These are phyloP conservation scores for Microctonus aethiopoides DNA, from an alignment of 2,888 invertebrate genomes.

Conservation along the genomic window DNA sequence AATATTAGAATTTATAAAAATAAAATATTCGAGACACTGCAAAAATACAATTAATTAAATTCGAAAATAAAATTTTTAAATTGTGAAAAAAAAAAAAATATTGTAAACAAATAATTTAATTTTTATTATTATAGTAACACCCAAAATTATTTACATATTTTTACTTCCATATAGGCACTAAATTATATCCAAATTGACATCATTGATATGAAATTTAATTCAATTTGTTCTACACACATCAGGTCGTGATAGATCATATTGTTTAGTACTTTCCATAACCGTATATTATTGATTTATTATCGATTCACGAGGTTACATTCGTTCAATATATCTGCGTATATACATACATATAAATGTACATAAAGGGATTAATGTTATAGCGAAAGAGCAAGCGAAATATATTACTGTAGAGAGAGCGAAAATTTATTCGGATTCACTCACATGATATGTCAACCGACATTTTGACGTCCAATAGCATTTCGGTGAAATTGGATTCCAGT, in stretches of 20 bases:
- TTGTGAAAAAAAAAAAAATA: too few relatives aligned
- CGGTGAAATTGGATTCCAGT: slow-evolving; percentile 7
- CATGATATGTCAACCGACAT: not conserved
- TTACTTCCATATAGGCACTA: not conserved
- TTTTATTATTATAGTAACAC: not conserved
- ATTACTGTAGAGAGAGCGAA: too few relatives aligned
- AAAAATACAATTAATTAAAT: too few relatives aligned
- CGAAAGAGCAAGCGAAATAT: too few relatives aligned
- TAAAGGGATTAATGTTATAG: not conserved
- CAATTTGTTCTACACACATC: not conserved
- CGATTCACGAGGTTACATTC: not conserved
- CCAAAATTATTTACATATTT: not conserved
- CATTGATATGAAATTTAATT: not conserved
- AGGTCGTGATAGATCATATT: not conserved
- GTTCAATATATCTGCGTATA: not conserved
- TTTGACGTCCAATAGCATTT: slow-evolving; percentile 21
- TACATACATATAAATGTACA: not conserved
- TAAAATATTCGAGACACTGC: too few relatives aligned
- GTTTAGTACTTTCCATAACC: not conserved
- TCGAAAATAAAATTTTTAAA: too few relatives aligned
- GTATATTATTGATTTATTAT: not conserved
- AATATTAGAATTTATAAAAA: too few relatives aligned
- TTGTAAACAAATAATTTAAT: too few relatives aligned
- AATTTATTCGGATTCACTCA: not conserved
- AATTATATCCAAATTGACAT: not conserved